Evolutionary conservation across 35 echinoderm and acorn worm species (phyloP), one percentile per base, ranked within the genome.

Genomic region (Ophiothrix spiculata): DNA sequence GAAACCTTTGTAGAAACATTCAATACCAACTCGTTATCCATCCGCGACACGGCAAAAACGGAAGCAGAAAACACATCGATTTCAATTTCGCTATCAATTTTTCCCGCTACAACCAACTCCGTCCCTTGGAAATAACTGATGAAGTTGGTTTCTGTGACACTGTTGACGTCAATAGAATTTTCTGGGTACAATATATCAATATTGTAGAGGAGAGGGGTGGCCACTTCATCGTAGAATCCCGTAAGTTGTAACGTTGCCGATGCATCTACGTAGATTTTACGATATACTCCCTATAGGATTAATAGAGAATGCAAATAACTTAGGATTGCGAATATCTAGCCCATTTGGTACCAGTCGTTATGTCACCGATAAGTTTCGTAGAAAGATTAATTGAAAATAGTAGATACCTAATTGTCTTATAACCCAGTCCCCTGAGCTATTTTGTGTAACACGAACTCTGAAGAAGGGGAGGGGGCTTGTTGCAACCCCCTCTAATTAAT

Each of bases 191-290:
- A 25, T 0, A 99, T 86, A 29, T 74, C 86, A 38, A 99, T 85
- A 38, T 99, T 86, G 73, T 88, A 99, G 49, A 99, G 83, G 39
- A 99, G 81, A 1, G 96, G 96, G 15, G 96, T 94, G 28, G 96
- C 96, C n/a, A 99, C 89, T 64, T 99, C 96, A 37, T 84, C 82
- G 79, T 91, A 99, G 45, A 99, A 94, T 32, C 92, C 96, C 56
- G 90, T 80, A 46, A 99, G 80, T 37, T 99, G 96, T 8, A 92
- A n/a, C 29, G 56, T 40, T 4, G 96, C 91, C 25, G 78, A 82
- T 2, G 89, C 88, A 33, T 93, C 87, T 14, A 84, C 89, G 54
- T 91, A 94, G 28, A 99, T 90, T 75, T 93, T 91, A 34, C 96
- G 89, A 6, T 74, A 77, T 11, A 94, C 64, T 0, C 96, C 96